These are phyloP conservation scores for Phthorimaea operculella DNA, from an alignment of 1,140 invertebrate genomes.

Conservation along the genomic window DNA sequence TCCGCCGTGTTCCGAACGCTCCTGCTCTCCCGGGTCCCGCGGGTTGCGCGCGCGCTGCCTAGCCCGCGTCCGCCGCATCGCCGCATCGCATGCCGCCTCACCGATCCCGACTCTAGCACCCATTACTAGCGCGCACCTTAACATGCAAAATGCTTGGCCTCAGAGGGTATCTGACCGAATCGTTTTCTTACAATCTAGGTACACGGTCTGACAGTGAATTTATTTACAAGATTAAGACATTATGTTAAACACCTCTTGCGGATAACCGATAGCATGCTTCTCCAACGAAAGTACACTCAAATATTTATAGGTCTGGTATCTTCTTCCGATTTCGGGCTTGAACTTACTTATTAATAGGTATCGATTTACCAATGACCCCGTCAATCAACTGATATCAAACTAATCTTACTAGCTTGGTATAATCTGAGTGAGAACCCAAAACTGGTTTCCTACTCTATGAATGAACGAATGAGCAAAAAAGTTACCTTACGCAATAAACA, in stretches of 20 bases:
- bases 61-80: background rate
- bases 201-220: background rate
- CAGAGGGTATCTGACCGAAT: background rate
- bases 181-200: background rate
- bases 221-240: background rate
- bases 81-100: background rate
- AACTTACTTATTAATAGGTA: too few relatives aligned
- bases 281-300: too few relatives aligned
- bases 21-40: slow-evolving; percentile 41
- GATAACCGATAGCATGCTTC: too few relatives aligned
- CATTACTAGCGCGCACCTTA: background rate
- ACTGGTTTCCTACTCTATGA: too few relatives aligned
- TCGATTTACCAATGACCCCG: too few relatives aligned
- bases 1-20: slow-evolving; percentile 54
- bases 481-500: too few relatives aligned
- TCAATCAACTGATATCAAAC: too few relatives aligned
- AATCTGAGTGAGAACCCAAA: too few relatives aligned
- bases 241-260: background rate
- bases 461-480: too few relatives aligned
- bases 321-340: too few relatives aligned
- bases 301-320: too few relatives aligned
- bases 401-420: too few relatives aligned
- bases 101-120: background rate
- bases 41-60: background rate
- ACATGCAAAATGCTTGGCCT: background rate